These are phyloP conservation scores for Mesocricetus auratus DNA, from an alignment of 2,113 vertebrate genomes.

Conservation along the genomic window DNA sequence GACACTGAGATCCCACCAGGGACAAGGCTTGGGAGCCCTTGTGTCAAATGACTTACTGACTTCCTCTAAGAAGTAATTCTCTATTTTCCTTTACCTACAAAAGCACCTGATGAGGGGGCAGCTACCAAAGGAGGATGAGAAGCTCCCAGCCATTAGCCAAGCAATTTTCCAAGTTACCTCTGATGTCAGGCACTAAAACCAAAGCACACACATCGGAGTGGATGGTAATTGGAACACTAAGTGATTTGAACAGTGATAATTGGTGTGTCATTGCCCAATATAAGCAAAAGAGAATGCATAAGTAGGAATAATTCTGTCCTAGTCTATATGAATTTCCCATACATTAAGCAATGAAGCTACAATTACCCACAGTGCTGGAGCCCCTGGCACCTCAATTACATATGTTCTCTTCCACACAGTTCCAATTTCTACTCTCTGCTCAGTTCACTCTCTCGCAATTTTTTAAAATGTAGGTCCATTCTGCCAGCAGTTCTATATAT, in stretches of 20 bases:
- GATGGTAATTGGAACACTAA: conserved; percentile 63
- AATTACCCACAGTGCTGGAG: conserved; percentile 47
- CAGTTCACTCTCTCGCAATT: conserved; percentile 37
- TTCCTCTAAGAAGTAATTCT: conserved; percentile 60
- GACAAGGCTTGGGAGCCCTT: conserved; percentile 44
- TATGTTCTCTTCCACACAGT: conserved; percentile 34
- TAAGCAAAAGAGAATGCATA: conserved; percentile 69
- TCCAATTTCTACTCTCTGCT: conserved; percentile 34
- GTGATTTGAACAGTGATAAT: conserved; percentile 74
- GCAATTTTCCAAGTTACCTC: conserved; percentile 57
- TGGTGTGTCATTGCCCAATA: conserved; percentile 65
- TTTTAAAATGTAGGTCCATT: conserved; percentile 34
- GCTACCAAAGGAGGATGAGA: not conserved
- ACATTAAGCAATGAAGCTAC: conserved; percentile 58
- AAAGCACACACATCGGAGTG: conserved; percentile 68
- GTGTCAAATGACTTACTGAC: conserved; percentile 34
- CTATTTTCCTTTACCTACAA: conserved; percentile 63
- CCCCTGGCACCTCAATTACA: not conserved
- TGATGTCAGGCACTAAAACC: conserved; percentile 71
- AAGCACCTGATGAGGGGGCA: conserved; percentile 22
- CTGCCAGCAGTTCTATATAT: not conserved
- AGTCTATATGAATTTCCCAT: conserved; percentile 53
- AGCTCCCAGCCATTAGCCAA: conserved; percentile 61
- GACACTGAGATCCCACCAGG: conserved; percentile 52
- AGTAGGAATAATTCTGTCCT: conserved; percentile 60